Percentiles rank a stretch among this genome's conserved stretches.
phyloP scores from a whole-genome alignment of 53 echinoderm and acorn worm genomes.

The Apostichopus leukothele region DNA sequence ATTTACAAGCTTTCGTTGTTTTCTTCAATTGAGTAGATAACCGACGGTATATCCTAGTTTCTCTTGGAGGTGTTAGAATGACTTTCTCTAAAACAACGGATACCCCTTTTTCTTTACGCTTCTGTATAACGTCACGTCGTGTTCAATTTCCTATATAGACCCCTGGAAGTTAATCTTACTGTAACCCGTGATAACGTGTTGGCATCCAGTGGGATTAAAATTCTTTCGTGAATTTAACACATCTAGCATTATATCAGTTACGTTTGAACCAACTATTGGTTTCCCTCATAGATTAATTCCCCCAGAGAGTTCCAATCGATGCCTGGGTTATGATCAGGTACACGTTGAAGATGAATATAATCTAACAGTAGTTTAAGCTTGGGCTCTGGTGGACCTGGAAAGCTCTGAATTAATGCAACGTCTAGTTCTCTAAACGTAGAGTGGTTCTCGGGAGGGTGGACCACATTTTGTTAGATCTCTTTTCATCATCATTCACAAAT shows the following conservation, averaged over 20 bases:
- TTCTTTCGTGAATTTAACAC: too few relatives aligned
- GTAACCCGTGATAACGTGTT: conserved; percentile 48
- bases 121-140: conserved; percentile 45
- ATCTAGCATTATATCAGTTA: conserved; percentile 37
- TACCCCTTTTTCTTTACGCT: conserved; percentile 45
- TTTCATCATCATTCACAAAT: not conserved
- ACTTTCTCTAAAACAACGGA: not conserved
- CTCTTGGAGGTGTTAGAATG: not conserved
- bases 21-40: not conserved
- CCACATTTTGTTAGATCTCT: not conserved
- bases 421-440: conserved; percentile 1
- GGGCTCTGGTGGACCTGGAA: conserved; percentile 14
- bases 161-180: conserved; percentile 51
- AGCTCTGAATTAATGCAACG: not conserved
- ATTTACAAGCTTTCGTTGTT: too few relatives aligned
- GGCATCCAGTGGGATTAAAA: conserved; percentile 52
- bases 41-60: not conserved
- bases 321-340: not conserved
- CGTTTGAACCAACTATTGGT: conserved; percentile 50
- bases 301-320: conserved; percentile 49
- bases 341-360: conserved; percentile 4
- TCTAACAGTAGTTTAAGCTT: conserved; percentile 12
- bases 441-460: not conserved
- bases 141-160: conserved; percentile 51
- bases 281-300: conserved; percentile 50